These are phyloP conservation scores for Hesperophylax magnus DNA, from an alignment of 1,140 invertebrate genomes.

Conservation along the genomic window DNA sequence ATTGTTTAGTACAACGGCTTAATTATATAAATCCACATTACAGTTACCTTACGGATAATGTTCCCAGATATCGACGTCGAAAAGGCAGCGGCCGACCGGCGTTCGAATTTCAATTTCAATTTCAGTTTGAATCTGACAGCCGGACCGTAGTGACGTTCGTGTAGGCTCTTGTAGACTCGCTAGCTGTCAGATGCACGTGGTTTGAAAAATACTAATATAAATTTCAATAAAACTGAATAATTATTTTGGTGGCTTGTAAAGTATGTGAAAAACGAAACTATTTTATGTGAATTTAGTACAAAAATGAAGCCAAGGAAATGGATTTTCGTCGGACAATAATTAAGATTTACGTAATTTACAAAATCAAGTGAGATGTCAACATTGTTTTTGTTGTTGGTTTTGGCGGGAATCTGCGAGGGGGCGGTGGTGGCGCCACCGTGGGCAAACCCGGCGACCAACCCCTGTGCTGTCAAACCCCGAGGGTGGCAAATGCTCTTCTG, in stretches of 20 bases:
- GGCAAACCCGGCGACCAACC: conserved; percentile 85
- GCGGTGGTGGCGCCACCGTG: conserved; percentile 86
- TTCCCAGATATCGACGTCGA: background rate
- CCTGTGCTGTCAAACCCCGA: conserved; percentile 81
- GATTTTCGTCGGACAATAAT: background rate
- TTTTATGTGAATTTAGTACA: background rate
- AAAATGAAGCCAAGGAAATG: conserved; percentile 23
- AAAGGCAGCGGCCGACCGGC: background rate
- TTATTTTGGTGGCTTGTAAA: no score
- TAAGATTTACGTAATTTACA: background rate
- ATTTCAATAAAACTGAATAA: no score
- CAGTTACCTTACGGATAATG: background rate
- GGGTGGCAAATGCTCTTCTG: conserved; percentile 90
- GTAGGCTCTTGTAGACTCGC: background rate
- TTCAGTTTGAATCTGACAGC: conserved; percentile 33
- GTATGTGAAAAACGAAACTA: no score
- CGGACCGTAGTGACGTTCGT: conserved; percentile 17
- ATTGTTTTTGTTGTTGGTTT: conserved; percentile 5
- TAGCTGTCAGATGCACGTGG: conserved; percentile 21
- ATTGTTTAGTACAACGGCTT: background rate
- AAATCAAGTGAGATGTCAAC: conserved; percentile 6
- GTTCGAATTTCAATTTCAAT: background rate
- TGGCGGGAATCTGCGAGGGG: conserved; percentile 53
- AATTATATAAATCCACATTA: no score
- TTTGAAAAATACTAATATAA: background rate